Evolutionary conservation across 2,113 vertebrate species (phyloP).

Genomic region (Scartelaos histophorus): DNA sequence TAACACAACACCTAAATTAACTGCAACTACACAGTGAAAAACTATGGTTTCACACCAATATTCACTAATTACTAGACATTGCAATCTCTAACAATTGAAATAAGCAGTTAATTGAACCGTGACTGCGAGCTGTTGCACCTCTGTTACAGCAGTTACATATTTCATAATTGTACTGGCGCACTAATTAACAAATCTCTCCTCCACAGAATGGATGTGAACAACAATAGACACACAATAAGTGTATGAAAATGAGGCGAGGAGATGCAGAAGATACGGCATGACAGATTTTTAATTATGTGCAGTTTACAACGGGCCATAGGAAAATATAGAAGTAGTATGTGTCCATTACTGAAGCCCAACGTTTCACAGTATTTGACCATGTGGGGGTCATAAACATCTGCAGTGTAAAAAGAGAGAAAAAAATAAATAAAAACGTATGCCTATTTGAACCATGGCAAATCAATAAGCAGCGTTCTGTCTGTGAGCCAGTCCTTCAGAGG

Average conservation of each 20-base stretch:
- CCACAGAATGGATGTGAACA: slow-evolving; percentile 15
- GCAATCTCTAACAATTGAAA: background rate
- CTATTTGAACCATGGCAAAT: slow-evolving; percentile 22
- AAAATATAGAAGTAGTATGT: slow-evolving; percentile 46
- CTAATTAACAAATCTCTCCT: slow-evolving; percentile 20
- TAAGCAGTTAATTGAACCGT: background rate
- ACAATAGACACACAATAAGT: slow-evolving; percentile 45
- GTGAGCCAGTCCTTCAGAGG: slow-evolving; percentile 27
- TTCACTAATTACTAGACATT: background rate
- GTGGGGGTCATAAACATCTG: slow-evolving; percentile 21
- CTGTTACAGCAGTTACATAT: slow-evolving; percentile 31
- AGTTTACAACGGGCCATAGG: slow-evolving; percentile 28
- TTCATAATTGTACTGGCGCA: slow-evolving; percentile 21
- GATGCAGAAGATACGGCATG: slow-evolving; percentile 28
- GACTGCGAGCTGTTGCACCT: background rate
- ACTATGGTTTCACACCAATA: too few relatives aligned
- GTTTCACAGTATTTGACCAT: slow-evolving; percentile 36
- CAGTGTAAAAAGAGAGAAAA: slow-evolving; percentile 13
- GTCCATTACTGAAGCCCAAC: slow-evolving; percentile 23
- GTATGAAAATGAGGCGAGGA: slow-evolving; percentile 47
- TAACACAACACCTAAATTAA: too few relatives aligned
- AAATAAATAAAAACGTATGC: slow-evolving; percentile 6
- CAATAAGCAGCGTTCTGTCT: slow-evolving; percentile 32
- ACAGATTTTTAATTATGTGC: slow-evolving; percentile 61
- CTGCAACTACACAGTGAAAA: too few relatives aligned